Evolutionary conservation across 2,888 invertebrate genomes (phyloP).

Genomic region (Nezara viridula): DNA sequence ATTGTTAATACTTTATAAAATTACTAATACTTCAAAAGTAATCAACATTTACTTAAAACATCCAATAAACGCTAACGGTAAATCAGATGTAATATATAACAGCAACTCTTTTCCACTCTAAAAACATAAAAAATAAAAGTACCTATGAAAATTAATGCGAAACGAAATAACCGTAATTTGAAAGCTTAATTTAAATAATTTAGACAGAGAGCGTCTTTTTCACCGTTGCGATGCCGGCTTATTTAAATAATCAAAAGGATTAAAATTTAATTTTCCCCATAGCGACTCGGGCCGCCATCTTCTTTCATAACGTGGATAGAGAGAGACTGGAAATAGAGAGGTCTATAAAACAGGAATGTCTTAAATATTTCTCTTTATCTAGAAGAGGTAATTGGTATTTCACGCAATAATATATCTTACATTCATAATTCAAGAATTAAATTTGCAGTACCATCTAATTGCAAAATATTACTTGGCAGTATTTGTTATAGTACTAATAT

Average conservation of each 20-base stretch:
- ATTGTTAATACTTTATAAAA: too few relatives aligned
- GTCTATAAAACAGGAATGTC: not conserved
- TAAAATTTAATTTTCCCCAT: conserved; percentile 22
- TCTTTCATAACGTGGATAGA: not conserved
- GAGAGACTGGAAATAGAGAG: not conserved
- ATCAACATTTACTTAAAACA: too few relatives aligned
- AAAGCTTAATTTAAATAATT: conserved; percentile 17
- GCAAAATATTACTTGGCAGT: too few relatives aligned
- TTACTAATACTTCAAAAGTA: too few relatives aligned
- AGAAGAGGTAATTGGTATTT: not conserved
- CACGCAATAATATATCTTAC: too few relatives aligned
- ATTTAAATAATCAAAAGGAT: conserved; percentile 37
- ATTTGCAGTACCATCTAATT: too few relatives aligned
- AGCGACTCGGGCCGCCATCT: not conserved
- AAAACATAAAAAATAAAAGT: not conserved
- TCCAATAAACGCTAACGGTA: too few relatives aligned
- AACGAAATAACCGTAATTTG: not conserved
- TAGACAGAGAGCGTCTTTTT: not conserved
- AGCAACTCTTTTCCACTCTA: not conserved
- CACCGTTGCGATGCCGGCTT: not conserved
- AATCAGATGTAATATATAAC: too few relatives aligned
- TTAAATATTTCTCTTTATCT: not conserved
- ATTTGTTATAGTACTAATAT: too few relatives aligned
- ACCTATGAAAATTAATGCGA: not conserved
- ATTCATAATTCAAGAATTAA: too few relatives aligned